phyloP scores from a whole-genome alignment of 2,888 invertebrate genomes.

The Cactoblastis cactorum region DNA sequence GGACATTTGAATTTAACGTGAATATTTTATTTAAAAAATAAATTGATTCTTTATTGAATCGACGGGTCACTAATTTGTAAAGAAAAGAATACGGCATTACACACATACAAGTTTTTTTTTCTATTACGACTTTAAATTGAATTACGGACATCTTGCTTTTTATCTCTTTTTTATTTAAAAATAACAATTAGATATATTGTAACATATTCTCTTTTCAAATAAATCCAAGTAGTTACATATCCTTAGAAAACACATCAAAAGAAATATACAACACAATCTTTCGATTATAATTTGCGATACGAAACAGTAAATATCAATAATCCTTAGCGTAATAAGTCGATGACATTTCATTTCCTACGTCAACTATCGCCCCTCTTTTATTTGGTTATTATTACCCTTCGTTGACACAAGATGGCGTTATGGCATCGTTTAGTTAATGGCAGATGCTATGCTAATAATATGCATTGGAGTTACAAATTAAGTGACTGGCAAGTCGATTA shows the following conservation, averaged over 20 bases:
- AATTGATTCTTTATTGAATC: neutral
- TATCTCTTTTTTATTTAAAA: too few species aligned
- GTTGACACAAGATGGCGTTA: conserved; percentile 22
- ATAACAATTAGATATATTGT: too few species aligned
- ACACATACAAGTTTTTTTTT: too few species aligned
- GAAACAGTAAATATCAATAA: conserved; percentile 61
- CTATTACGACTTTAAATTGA: too few species aligned
- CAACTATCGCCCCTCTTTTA: conserved; percentile 61
- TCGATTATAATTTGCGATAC: conserved; percentile 23
- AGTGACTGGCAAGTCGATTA: neutral
- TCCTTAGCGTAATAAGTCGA: conserved; percentile 61
- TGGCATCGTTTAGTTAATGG: conserved; percentile 42
- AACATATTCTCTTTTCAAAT: neutral
- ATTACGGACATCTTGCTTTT: too few species aligned
- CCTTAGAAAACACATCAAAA: neutral
- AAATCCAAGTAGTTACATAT: neutral
- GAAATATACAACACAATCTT: conserved; percentile 10
- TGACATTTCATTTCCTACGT: conserved; percentile 75
- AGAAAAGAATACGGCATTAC: too few species aligned
- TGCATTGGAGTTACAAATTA: conserved; percentile 6
- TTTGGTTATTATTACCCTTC: conserved; percentile 35
- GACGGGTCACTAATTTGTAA: too few species aligned
- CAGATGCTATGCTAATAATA: conserved; percentile 7
- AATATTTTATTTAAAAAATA: too few species aligned
- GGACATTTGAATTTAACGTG: too few species aligned